Evolutionary conservation across 2,113 vertebrate genomes (phyloP).

Genomic region (Syrrhaptes paradoxus): DNA sequence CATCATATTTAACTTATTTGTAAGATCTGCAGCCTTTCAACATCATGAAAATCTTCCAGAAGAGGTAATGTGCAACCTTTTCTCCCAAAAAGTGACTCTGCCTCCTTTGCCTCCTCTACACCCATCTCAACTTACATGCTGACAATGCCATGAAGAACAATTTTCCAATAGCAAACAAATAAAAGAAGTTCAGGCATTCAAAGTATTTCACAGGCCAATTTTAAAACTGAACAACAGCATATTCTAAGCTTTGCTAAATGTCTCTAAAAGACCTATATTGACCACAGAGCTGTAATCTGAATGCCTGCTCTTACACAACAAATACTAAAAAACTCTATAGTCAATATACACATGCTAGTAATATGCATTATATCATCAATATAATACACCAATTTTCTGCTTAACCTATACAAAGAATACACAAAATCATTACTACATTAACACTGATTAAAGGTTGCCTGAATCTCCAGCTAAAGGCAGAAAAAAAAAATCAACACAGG

Average conservation of each 20-base stretch:
- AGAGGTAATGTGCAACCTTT: neutral
- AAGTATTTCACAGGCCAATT: neutral
- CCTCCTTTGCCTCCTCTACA: neutral
- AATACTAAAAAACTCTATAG: neutral
- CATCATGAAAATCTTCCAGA: neutral
- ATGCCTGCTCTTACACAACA: neutral
- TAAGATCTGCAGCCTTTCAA: neutral
- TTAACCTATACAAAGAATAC: neutral
- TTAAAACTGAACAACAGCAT: neutral
- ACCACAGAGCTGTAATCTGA: neutral
- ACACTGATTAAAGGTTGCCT: neutral
- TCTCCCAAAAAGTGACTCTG: neutral
- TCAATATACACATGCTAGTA: neutral
- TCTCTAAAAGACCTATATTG: neutral
- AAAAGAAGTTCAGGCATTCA: neutral
- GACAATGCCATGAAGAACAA: neutral
- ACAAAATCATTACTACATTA: neutral
- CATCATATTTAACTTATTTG: neutral
- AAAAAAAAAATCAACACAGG: neutral
- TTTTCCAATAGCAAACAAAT: neutral
- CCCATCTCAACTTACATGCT: accelerated
- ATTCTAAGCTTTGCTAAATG: neutral
- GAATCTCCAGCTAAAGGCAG: neutral
- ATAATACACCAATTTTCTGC: neutral
- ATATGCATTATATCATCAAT: neutral